These are phyloP conservation scores for Campaea margaritaria DNA, from an alignment of 2,888 invertebrate genomes.

Conservation along the genomic window DNA sequence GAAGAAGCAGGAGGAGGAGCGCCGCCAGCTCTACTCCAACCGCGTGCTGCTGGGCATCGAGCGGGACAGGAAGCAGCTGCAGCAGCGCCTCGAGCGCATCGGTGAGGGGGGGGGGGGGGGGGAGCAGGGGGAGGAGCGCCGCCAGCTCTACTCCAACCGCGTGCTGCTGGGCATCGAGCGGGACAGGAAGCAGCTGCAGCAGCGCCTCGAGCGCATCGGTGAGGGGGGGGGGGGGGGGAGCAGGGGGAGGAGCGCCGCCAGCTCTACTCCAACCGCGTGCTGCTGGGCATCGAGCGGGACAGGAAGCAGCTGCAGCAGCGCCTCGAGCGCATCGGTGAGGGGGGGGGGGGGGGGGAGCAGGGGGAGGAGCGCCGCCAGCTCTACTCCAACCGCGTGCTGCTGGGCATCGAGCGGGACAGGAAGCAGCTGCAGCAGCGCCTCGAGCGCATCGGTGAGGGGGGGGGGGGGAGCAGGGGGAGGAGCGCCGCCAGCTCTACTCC, in stretches of 20 bases:
- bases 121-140: background rate
- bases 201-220: slow-evolving; percentile 4
- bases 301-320: slow-evolving; percentile 17
- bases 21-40: slow-evolving; percentile 77
- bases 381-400: slow-evolving; percentile 83
- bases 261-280: slow-evolving; percentile 83
- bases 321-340: slow-evolving; percentile 57
- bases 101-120: slow-evolving; percentile 30
- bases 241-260: slow-evolving; percentile 87
- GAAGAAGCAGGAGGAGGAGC: slow-evolving; percentile 90
- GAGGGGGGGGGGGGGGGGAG: slow-evolving; percentile 6
- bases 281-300: slow-evolving; percentile 68
- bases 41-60: slow-evolving; percentile 81
- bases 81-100: slow-evolving; percentile 54
- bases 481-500: too few relatives aligned
- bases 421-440: slow-evolving; percentile 36
- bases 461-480: background rate
- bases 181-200: slow-evolving; percentile 1
- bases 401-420: slow-evolving; percentile 63
- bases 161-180: background rate
- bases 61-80: slow-evolving; percentile 13
- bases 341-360: slow-evolving; percentile 86
- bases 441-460: slow-evolving; percentile 54
- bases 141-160: background rate
- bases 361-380: slow-evolving; percentile 86